These are phyloP conservation scores for Leucophenga varia DNA, from an alignment of 1,140 invertebrate genomes.

Conservation along the genomic window DNA sequence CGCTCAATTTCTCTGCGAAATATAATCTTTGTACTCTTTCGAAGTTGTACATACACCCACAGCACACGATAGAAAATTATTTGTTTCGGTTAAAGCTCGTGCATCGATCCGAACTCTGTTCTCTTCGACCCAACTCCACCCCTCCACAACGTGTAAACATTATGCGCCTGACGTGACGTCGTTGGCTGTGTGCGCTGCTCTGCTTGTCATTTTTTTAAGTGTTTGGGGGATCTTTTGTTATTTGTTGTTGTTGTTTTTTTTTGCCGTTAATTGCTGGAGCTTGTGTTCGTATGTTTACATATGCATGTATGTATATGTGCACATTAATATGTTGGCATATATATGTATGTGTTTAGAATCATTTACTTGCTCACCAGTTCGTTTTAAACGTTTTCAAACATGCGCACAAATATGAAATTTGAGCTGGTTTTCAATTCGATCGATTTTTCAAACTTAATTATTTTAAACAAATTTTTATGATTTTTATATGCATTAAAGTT, in stretches of 20 bases:
- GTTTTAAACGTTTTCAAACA: too few species aligned
- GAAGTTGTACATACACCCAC: too few species aligned
- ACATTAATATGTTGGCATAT: conserved; percentile 1
- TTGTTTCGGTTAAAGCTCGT: too few species aligned
- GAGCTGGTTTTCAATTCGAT: conserved; percentile 24
- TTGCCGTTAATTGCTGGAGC: conserved; percentile 19
- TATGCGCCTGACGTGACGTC: neutral
- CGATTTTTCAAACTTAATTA: conserved; percentile 43
- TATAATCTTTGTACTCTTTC: too few species aligned
- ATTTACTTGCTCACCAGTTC: neutral
- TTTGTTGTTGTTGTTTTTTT: conserved; percentile 19
- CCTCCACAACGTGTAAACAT: neutral
- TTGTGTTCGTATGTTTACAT: conserved; percentile 4
- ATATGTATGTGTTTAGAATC: conserved; percentile 10
- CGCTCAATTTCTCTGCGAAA: too few species aligned
- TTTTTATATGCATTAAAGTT: too few species aligned
- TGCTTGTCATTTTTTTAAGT: conserved; percentile 13
- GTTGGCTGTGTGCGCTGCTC: conserved; percentile 15
- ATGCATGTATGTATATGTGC: conserved; percentile 3
- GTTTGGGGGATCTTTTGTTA: conserved; percentile 36
- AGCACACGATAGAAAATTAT: too few species aligned
- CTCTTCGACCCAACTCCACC: conserved; percentile 30
- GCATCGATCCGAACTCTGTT: too few species aligned
- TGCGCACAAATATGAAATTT: conserved; percentile 11
- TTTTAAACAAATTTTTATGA: too few species aligned